Conservation (phyloP, 1,140 invertebrate species). For the Drosophila orosa region DNA sequence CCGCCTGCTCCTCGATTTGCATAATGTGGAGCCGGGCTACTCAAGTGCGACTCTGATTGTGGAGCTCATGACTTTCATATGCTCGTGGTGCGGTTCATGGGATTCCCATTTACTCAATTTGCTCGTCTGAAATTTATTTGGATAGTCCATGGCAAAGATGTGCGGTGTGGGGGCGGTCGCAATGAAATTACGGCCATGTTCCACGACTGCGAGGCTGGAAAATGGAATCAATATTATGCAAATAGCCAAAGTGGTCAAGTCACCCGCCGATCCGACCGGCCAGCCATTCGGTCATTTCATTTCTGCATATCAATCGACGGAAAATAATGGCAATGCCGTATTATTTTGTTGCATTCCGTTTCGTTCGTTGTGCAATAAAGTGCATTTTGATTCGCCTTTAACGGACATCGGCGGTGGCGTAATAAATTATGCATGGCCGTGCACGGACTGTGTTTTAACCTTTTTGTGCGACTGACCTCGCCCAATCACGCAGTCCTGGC, state of each 20-base stretch:
- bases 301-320: slow-evolving; percentile 58
- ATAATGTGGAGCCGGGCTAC: slow-evolving; percentile 30
- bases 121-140: slow-evolving; percentile 67
- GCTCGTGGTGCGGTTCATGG: slow-evolving; percentile 34
- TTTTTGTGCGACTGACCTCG: slow-evolving; percentile 3
- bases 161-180: slow-evolving; percentile 26
- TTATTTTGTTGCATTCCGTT: slow-evolving; percentile 58
- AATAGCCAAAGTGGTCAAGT: slow-evolving; percentile 56
- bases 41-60: slow-evolving; percentile 40
- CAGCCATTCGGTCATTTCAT: slow-evolving; percentile 22
- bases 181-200: slow-evolving; percentile 44
- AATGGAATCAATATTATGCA: slow-evolving; percentile 77
- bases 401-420: slow-evolving; percentile 34
- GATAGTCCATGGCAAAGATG: slow-evolving; percentile 43
- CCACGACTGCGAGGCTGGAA: slow-evolving; percentile 22
- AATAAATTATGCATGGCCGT: slow-evolving; percentile 63
- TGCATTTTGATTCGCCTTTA: slow-evolving; percentile 74
- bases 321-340: slow-evolving; percentile 57
- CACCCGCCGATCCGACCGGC: slow-evolving; percentile 1
- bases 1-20: slow-evolving; percentile 21
- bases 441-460: slow-evolving; percentile 34
- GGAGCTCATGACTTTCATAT: slow-evolving; percentile 55
- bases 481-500: slow-evolving; percentile 1
- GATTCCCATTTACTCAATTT: slow-evolving; percentile 58
- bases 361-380: slow-evolving; percentile 51